Base-by-base conservation (phyloP, 2,888 invertebrate genomes). In the Phorcus lineatus region DNA sequence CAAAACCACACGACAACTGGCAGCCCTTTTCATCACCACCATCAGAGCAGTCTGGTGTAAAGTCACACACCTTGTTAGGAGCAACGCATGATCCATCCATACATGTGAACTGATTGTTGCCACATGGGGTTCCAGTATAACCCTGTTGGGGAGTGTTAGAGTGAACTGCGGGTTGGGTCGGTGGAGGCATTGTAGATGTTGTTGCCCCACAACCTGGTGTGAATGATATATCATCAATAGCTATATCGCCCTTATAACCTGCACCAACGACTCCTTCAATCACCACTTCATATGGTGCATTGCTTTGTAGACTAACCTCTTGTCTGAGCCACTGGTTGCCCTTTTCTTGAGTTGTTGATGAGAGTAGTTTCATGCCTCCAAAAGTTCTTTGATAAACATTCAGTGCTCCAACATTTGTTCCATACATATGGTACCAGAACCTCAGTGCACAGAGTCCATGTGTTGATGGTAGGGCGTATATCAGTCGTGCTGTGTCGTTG, bases 371-470 rank as follows among this genome's bases (percentile, higher is more conserved):
- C 24, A 82, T 78, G 24, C 86, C 85, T 55, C 81, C 81, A 31
- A 87, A 57, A 9, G 87, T 81, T 55, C 82, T 84, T 70, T 83
- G 82, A 74, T 86, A 89, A 7, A 89, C 82, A 85, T 86, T 88
- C 0, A 90, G 82, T 0, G 82, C 66, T 22, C 88, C 88, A 19
- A 88, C 81, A 83, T 87, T 82, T 55, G 77, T 80, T 3, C 91
- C 91, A 81, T 90, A 90, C 91, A 91, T 91, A 79, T 90, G 89
- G 80, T 90, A 83, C 92, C 91, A 92, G 84, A 92, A 90, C 77
- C 88, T 83, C 24, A 90, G 79, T 22, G 88, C 86, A 84, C 90
- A 90, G 1, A 81, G 31, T 9, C 85, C 86, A 74, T 31, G 84
- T 6, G 88, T 83, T 22, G 79, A 76, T 24, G 86, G 87, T 24